Percentiles rank a stretch among this genome's conserved stretches.
phyloP scores from a whole-genome alignment of 2,888 invertebrate genomes.

The Hofmannophila pseudospretella region DNA sequence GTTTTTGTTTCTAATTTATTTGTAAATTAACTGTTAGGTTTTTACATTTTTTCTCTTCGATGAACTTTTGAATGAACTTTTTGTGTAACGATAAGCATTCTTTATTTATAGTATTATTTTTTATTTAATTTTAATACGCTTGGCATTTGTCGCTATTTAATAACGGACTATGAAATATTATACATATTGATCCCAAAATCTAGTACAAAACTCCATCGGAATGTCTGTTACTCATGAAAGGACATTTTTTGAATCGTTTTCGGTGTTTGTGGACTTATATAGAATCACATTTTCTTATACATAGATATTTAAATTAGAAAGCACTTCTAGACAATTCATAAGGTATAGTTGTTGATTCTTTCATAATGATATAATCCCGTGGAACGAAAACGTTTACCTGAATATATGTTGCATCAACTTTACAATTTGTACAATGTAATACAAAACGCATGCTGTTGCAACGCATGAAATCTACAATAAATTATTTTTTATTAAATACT shows the following conservation, averaged over 20 bases:
- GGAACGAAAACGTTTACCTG: too few species aligned
- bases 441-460: too few species aligned
- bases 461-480: too few species aligned
- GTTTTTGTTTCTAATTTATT: slow-evolving; percentile 78
- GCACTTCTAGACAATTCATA: slow-evolving; percentile 40
- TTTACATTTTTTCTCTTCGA: slow-evolving; percentile 42
- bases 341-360: slow-evolving; percentile 45
- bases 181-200: slow-evolving; percentile 55
- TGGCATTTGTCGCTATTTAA: slow-evolving; percentile 25
- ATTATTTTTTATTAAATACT: too few species aligned
- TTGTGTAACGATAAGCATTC: slow-evolving; percentile 35
- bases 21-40: slow-evolving; percentile 68
- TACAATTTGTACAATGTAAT: too few species aligned
- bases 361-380: slow-evolving; percentile 19
- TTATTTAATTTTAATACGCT: slow-evolving; percentile 29
- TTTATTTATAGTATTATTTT: slow-evolving; percentile 33
- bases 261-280: too few species aligned
- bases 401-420: too few species aligned
- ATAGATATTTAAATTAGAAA: too few species aligned
- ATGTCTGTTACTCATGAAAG: background rate
- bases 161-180: slow-evolving; percentile 18
- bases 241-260: slow-evolving; percentile 1
- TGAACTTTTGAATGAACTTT: slow-evolving; percentile 31
- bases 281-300: too few species aligned
- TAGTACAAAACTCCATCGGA: slow-evolving; percentile 33